These are phyloP conservation scores for Simalia tracyae DNA, from an alignment of 2,797 vertebrate genomes.

Conservation along the genomic window DNA sequence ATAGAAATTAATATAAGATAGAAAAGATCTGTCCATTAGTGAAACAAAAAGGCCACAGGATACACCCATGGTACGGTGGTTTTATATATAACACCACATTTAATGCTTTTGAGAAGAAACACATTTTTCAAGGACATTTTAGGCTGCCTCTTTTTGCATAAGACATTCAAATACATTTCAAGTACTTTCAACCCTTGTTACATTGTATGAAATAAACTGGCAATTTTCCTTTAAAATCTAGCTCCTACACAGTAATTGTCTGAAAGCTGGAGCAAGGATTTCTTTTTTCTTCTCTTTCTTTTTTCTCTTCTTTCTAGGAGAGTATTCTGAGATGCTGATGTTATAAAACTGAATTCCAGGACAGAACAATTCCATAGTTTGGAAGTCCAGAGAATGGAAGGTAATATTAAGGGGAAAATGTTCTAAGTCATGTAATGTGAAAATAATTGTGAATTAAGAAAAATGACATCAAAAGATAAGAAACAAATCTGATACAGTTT, in stretches of 20 bases:
- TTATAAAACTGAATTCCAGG: conserved; percentile 35
- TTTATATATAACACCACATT: conserved; percentile 24
- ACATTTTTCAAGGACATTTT: conserved; percentile 57
- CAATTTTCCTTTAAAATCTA: conserved; percentile 56
- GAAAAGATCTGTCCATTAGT: not conserved
- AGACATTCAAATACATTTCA: conserved; percentile 55
- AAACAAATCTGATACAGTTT: conserved; percentile 30
- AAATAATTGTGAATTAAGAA: conserved; percentile 52
- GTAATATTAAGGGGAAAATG: conserved; percentile 41
- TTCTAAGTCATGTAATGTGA: conserved; percentile 40
- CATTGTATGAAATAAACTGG: conserved; percentile 52
- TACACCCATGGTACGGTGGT: not conserved
- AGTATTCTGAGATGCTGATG: conserved; percentile 49
- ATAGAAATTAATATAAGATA: not conserved
- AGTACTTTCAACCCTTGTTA: conserved; percentile 57
- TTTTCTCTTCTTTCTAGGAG: conserved; percentile 39
- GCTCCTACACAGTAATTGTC: conserved; percentile 57
- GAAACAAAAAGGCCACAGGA: conserved; percentile 26
- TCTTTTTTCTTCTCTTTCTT: not conserved
- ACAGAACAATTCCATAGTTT: conserved; percentile 34
- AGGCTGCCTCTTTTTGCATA: conserved; percentile 48
- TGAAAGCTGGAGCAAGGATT: conserved; percentile 52
- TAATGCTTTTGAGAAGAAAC: conserved; percentile 34
- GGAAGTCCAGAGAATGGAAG: conserved; percentile 30
- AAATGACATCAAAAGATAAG: conserved; percentile 46